Base-by-base conservation (phyloP, 2,113 vertebrate genomes). In the Eubucco bourcierii region DNA sequence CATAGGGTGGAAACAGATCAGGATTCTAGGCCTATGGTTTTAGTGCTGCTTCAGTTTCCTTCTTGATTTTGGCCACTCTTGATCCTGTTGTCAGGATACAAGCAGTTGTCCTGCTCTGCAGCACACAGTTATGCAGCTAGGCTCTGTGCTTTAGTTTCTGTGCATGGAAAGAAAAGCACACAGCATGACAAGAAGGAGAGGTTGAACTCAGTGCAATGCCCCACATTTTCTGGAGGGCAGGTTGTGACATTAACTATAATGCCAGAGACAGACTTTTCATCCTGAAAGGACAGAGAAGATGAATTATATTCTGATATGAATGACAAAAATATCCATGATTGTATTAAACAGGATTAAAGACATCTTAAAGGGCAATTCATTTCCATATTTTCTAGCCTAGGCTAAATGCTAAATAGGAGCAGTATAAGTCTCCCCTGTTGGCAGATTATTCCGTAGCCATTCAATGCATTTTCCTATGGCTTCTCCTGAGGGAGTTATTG, bases 171-270 rank as follows among this genome's bases (percentile, higher is more conserved):
- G 73, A 77, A 34, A 44, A 72, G 33, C 86, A 23, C 24, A 80
- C 0, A 0, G 23, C 31, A 27, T 0, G 2, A 17, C 31, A 87
- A 70, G 71, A 87, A 68, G 24, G 50, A 59, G 33, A 70, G 9
- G 20, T 2, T 61, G 55, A 79, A 65, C 0, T 2, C 19, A 58
- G 20, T 41, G 20, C 0, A 0, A 28, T 44, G 11, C 7, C 53
- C 8, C 34, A 52, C 18, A 15, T 86, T 72, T 91, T 80, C 70
- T 79, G 29, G 63, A 90, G 66, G 58, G 63, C 23, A 60, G 33
- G 23, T 47, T 60, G 29, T 47, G 53, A 28, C 55, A 72, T 79
- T 79, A 66, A 64, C 29, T 37, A 28, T 34, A 78, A 86, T 52
- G n/a, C 34, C 74, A 87, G 74, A 79, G 59, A 64, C 3, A 53